A percentile compares a stretch with the other conserved stretches of the same genome.
These are phyloP conservation scores for Eudasyphora cyanicolor DNA, from an alignment of 2,888 invertebrate genomes.

Conservation along the genomic window DNA sequence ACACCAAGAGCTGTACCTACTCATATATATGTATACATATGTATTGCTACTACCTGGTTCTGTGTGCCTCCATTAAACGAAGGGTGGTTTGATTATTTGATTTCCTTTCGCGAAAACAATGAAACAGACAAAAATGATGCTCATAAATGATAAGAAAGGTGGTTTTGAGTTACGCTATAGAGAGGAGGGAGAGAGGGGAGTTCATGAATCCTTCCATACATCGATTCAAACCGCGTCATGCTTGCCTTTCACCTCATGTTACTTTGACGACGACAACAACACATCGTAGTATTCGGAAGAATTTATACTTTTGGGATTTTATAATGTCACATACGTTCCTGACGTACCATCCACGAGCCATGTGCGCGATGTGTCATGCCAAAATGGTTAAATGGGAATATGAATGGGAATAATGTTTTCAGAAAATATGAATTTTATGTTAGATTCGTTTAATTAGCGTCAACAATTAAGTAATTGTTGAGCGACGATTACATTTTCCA, in stretches of 20 bases:
- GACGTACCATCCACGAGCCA: neutral
- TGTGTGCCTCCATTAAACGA: neutral
- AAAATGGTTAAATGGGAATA: neutral
- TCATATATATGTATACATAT: too few relatives aligned
- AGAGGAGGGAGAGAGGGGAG: neutral
- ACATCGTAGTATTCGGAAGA: neutral
- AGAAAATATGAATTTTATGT: constrained; percentile 23
- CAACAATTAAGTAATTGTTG: constrained; percentile 32
- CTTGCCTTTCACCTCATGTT: neutral
- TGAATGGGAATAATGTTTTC: neutral
- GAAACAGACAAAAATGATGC: constrained; percentile 12
- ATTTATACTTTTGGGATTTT: constrained; percentile 21
- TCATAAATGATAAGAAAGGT: constrained; percentile 23
- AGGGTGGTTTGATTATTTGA: neutral
- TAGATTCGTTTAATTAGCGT: constrained; percentile 29
- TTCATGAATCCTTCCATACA: neutral
- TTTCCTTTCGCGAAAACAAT: neutral
- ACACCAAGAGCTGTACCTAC: too few relatives aligned
- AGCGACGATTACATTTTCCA: neutral
- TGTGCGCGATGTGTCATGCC: neutral
- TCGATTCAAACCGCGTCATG: neutral
- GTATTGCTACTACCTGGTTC: neutral
- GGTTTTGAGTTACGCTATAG: neutral
- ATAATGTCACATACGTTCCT: constrained; percentile 11
- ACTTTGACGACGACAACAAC: neutral